Conservation (phyloP, 1,140 invertebrate species). For the Hydropsyche tenuis region DNA sequence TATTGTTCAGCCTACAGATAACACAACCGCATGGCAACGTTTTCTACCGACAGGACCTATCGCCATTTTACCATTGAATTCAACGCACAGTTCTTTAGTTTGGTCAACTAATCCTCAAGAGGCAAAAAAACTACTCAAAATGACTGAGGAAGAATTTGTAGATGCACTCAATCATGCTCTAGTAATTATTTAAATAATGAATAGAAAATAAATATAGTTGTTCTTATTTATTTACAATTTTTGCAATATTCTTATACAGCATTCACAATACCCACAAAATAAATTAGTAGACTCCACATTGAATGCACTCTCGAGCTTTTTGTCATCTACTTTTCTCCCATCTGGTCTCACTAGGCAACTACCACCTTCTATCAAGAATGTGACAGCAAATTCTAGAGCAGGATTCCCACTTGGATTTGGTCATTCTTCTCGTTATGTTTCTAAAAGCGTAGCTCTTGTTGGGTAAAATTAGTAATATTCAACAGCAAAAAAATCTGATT, state of each 20-base stretch:
- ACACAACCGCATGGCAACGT: slow-evolving; percentile 93
- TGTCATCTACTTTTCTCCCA: slow-evolving; percentile 50
- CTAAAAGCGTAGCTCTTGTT: slow-evolving; percentile 76
- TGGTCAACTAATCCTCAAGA: slow-evolving; percentile 84
- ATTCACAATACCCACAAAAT: slow-evolving; percentile 71
- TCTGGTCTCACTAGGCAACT: slow-evolving; percentile 66
- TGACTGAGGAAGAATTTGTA: slow-evolving; percentile 83
- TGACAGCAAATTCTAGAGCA: slow-evolving; percentile 74
- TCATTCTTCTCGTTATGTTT: slow-evolving; percentile 86
- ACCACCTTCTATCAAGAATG: slow-evolving; percentile 76
- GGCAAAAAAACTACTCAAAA: slow-evolving; percentile 74
- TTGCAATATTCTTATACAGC: slow-evolving; percentile 59
- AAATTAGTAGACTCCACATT: slow-evolving; percentile 64
- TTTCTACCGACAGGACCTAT: slow-evolving; percentile 92
- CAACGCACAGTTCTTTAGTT: slow-evolving; percentile 83
- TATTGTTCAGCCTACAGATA: slow-evolving; percentile 69
- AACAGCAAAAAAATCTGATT: too few species aligned
- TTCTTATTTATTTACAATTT: slow-evolving; percentile 38
- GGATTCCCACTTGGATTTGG: slow-evolving; percentile 92
- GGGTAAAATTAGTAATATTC: slow-evolving; percentile 67
- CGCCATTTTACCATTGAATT: slow-evolving; percentile 86
- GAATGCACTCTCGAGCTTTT: slow-evolving; percentile 63
- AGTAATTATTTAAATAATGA: slow-evolving; percentile 59
- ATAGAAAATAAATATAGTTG: neutral
- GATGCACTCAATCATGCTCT: slow-evolving; percentile 88